Conservation (phyloP, 2,888 invertebrate genomes). For the Pristionchus maxplancki region DNA sequence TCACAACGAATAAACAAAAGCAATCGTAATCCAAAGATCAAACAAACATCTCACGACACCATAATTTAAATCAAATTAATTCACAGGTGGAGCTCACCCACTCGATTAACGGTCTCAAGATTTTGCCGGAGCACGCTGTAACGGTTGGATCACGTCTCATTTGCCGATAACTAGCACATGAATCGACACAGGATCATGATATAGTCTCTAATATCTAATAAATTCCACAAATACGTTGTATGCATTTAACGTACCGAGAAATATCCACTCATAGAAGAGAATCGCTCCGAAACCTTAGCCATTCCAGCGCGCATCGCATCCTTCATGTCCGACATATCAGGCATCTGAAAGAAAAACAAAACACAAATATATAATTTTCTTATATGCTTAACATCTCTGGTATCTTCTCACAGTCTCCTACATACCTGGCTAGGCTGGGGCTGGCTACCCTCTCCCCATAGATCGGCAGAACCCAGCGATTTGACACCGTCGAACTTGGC, state of each 20-base stretch:
- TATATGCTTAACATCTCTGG: not conserved
- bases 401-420: not conserved
- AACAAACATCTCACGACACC: not conserved
- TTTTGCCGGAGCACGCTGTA: conserved; percentile 65
- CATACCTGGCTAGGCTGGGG: conserved; percentile 57
- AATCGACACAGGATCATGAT: too few species aligned
- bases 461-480: conserved; percentile 96
- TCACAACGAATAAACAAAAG: conserved; percentile 38
- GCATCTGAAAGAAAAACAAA: conserved; percentile 67
- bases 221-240: too few species aligned
- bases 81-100: not conserved
- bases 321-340: conserved; percentile 94
- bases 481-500: conserved; percentile 92
- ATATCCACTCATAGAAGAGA: conserved; percentile 85
- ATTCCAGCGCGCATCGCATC: conserved; percentile 97
- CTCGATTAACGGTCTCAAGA: conserved; percentile 32
- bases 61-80: too few species aligned
- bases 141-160: not conserved
- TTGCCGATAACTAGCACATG: too few species aligned
- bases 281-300: conserved; percentile 95
- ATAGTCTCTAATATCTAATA: too few species aligned
- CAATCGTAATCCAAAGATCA: conserved; percentile 9
- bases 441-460: conserved; percentile 85
- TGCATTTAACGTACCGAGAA: conserved; percentile 55
- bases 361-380: too few species aligned